Evolutionary conservation across 2,888 invertebrate species (phyloP), one percentile per base, ranked within the genome.

Genomic region (Drosophila maculinotata): DNA sequence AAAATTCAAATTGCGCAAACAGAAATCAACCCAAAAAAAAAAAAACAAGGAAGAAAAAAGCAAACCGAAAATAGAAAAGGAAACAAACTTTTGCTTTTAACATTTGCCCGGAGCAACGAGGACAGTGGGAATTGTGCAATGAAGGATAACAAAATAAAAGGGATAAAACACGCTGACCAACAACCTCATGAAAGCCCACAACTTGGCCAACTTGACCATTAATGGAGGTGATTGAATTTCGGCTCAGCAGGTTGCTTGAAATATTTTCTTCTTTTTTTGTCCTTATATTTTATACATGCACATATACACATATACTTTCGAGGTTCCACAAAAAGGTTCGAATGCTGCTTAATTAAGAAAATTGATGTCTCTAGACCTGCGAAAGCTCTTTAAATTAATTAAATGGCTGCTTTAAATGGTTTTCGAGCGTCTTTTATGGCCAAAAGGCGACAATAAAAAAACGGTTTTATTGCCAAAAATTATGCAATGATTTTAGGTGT

Each of bases 1-100:
- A 79, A 87, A 86, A 88, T 84, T 83, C 66, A 79, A 83, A 88
- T 79, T 54, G 73, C 58, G 52, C 41, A 64, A 76, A 68, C 64
- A 74, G 56, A 70, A 59, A 38, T 49, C 41, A 54, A 15, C 23
- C 47, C 31, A 15, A 17, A 51, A 30, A 56, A 38, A 5, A 12
- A 45, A 38, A 28, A 39, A 44, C n/a, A n/a, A n/a, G 3, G 10
- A 15, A 17, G 14, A 12, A 9, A 38, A 30, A 17, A 5, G 1
- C 20, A 39, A 15, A 15, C 6, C 3, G 7, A 25, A 49, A 53
- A 31, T 25, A 42, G 51, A 51, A 69, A 57, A 31, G 36, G n/a
- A 57, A 48, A 41, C n/a, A 33, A 57, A 44, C 33, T 65, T 49
- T 39, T 52, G 41, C 39, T 49, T 64, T 58, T 44, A n/a, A 35